A percentile compares a stretch with the other conserved stretches of the same genome.
Conservation (phyloP, 2,888 invertebrate genomes). For the Aspidiotus destructor region DNA sequence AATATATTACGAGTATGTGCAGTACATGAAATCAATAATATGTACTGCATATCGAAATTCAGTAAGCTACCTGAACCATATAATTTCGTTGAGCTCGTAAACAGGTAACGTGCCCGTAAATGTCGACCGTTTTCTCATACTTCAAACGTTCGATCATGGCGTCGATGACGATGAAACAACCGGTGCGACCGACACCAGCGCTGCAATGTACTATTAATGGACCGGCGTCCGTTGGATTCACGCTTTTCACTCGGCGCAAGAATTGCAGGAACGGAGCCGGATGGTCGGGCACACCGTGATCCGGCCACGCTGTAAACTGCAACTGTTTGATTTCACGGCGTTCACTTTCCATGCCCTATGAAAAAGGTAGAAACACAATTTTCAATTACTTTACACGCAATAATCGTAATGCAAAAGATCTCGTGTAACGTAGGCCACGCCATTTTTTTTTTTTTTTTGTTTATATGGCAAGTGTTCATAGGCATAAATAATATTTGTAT, state of each 20-base stretch:
- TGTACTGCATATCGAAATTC: neutral
- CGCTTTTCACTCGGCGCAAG: constrained; percentile 77
- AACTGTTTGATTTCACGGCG: constrained; percentile 91
- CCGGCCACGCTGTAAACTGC: constrained; percentile 99
- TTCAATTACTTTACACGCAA: no score
- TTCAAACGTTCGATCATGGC: constrained; percentile 96
- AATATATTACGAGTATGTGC: no score
- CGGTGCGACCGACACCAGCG: constrained; percentile 82
- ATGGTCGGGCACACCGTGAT: constrained; percentile 97
- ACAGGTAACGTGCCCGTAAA: constrained; percentile 97
- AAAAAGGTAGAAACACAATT: constrained; percentile 8
- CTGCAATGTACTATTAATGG: constrained; percentile 43
- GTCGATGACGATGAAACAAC: constrained; percentile 98
- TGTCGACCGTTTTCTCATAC: constrained; percentile 95
- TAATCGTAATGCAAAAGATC: no score
- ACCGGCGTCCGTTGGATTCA: constrained; percentile 56
- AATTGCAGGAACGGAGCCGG: constrained; percentile 98
- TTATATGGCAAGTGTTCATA: no score
- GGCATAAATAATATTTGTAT: no score
- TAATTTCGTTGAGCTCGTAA: constrained; percentile 95
- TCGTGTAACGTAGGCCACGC: no score
- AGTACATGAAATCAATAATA: no score
- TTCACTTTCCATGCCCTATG: constrained; percentile 61
- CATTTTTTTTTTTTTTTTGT: no score
- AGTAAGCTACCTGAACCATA: constrained; percentile 67